A percentile compares a stretch with the other conserved stretches of the same genome.
Conservation (phyloP, 2,113 vertebrate species). For the Uropsilus gracilis region DNA sequence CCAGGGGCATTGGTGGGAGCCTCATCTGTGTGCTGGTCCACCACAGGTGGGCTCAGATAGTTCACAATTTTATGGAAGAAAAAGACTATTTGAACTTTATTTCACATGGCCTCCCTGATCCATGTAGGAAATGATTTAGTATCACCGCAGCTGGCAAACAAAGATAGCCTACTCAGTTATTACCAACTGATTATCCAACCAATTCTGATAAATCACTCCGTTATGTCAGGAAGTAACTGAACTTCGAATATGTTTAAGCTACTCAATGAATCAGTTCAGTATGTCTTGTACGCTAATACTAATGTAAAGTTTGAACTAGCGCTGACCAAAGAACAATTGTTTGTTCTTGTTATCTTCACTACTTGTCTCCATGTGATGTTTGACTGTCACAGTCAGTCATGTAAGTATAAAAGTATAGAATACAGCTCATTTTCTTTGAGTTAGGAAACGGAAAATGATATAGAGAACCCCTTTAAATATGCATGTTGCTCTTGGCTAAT, state of each 20-base stretch:
- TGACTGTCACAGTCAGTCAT: conserved; percentile 56
- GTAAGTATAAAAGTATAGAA: conserved; percentile 42
- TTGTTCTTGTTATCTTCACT: conserved; percentile 59
- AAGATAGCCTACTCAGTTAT: conserved; percentile 50
- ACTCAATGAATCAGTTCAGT: conserved; percentile 68
- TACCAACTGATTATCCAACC: conserved; percentile 57
- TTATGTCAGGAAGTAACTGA: conserved; percentile 63
- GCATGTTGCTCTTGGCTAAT: conserved; percentile 40
- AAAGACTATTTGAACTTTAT: conserved; percentile 21
- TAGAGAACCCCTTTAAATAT: conserved; percentile 49
- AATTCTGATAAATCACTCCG: conserved; percentile 77
- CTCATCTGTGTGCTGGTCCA: too few relatives aligned
- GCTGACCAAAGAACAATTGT: conserved; percentile 62
- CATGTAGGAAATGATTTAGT: conserved; percentile 54
- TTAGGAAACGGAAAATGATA: conserved; percentile 46
- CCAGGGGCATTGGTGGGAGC: too few relatives aligned
- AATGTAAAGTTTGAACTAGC: conserved; percentile 64
- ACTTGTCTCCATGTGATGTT: conserved; percentile 32
- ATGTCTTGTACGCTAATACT: conserved; percentile 40
- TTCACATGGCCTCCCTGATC: conserved; percentile 6
- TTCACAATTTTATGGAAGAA: background rate
- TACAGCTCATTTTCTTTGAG: background rate
- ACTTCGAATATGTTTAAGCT: conserved; percentile 56
- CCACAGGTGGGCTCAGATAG: too few relatives aligned
- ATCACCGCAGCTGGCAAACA: conserved; percentile 59